Evolutionary conservation across 2,888 invertebrate species (phyloP), one percentile per base, ranked within the genome.

Genomic region (Labia minor): DNA sequence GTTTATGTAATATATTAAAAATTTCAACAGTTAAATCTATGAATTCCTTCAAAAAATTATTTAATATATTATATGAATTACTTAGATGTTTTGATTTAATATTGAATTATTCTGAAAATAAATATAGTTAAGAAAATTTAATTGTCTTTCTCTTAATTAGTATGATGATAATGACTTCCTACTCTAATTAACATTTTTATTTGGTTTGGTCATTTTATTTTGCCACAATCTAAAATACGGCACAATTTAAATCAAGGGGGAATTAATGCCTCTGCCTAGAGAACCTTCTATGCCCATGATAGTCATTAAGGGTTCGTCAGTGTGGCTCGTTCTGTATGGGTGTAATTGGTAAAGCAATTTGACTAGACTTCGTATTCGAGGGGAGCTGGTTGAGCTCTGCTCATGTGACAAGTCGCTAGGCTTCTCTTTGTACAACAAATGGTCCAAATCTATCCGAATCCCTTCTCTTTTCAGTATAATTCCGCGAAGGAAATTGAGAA

Each of bases 401-500:
- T 49, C 49, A n/a, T 49, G 49, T 49, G 49, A 49, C 49, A 16
- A 49, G 49, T 14, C 16, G 2, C 61, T 62, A 14, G 19, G 19
- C 63, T 37, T 37, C n/a, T 19, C 49, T 66, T 37, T 63, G 21
- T 65, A 49, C 49, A 49, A 49, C 49, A 49, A 49, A 49, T 49
- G 49, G 49, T 16, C 16, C 49, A 16, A 49, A 49, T 49, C 49
- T 49, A 49, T 49, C n/a, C 49, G 49, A 49, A 49, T 49, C n/a
- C 2, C 49, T 76, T 75, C 75, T 74, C 75, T 72, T 73, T 74
- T 74, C 74, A 75, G 75, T 76, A 77, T 77, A 78, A 78, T 78
- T 77, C 77, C 77, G 73, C 73, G 75, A 73, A 78, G 77, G 78
- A 78, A 78, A 78, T 78, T 78, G 78, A 76, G 76, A 77, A 77